These are phyloP conservation scores for Neoseiulus cucumeris DNA, from an alignment of 1,140 invertebrate species.

Conservation along the genomic window DNA sequence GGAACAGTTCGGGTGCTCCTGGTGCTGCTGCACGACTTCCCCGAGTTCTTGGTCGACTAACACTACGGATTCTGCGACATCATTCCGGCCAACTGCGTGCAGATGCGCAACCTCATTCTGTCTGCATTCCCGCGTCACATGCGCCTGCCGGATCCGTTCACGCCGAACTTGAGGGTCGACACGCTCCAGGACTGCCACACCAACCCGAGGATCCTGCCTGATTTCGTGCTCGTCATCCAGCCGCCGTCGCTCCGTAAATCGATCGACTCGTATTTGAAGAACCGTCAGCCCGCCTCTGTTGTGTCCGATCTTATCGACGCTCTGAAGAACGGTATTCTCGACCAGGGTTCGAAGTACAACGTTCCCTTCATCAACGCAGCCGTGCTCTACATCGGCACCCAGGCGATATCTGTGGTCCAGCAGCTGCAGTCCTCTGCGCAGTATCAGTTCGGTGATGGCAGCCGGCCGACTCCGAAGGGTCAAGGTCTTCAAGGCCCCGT, in stretches of 20 bases:
- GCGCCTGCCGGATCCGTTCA: conserved; percentile 93
- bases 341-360: conserved; percentile 78
- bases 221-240: conserved; percentile 68
- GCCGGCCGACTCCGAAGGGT: background rate
- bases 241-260: conserved; percentile 35
- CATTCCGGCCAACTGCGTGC: conserved; percentile 95
- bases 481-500: background rate
- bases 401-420: conserved; percentile 53
- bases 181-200: conserved; percentile 58
- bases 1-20: conserved; percentile 86
- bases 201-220: conserved; percentile 67
- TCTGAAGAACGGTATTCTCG: conserved; percentile 30
- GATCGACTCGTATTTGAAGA: conserved; percentile 86
- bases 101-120: conserved; percentile 92
- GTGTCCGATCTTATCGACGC: conserved; percentile 47
- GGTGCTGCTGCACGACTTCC: conserved; percentile 92
- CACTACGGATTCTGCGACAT: conserved; percentile 99
- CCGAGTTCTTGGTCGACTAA: conserved; percentile 96
- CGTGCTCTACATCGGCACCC: conserved; percentile 88
- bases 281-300: conserved; percentile 82
- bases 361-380: conserved; percentile 89
- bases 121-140: conserved; percentile 94
- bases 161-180: conserved; percentile 89
- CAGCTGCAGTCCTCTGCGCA: conserved; percentile 67
- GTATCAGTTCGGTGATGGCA: conserved; percentile 49